Base-by-base conservation (phyloP, 2,888 invertebrate genomes). In the Phyllotreta cruciferae region DNA sequence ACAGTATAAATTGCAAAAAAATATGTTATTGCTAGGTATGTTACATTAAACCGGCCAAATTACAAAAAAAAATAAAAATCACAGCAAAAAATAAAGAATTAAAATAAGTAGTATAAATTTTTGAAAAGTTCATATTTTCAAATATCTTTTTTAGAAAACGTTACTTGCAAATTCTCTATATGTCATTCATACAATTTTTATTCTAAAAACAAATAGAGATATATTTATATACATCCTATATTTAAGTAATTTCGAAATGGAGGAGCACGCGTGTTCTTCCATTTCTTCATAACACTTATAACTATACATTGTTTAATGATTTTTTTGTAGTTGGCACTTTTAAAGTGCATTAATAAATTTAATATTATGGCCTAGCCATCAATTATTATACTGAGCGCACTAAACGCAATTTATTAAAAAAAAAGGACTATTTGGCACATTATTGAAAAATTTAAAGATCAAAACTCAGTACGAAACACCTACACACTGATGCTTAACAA, bases 331-430 rank as follows among this genome's bases (percentile, higher is more conserved):
- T 78, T 69, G 66, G 75, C 80, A 79, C 79, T 80, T 80, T 72
- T 78, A 76, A 79, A 80, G 80, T 78, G 80, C 73, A 77, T 67
- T 72, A 71, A 73, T 70, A 73, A 74, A 72, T 70, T 73, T 71
- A 68, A 69, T 66, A 68, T 63, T 73, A 80, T 80, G 79, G 78
- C 78, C 66, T 78, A 76, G 79, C 78, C 80, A 79, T 79, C 63
- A 74, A 72, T 67, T 67, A 74, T 75, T 69, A 69, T 74, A 76
- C 75, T 75, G 75, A 76, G 73, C 76, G 74, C 73, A 74, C 70
- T 70, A 74, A 71, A 74, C 73, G 71, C 66, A 68, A 67, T 38
- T 41, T 60, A 62, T 63, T 55, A 65, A 61, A 64, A 66, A 64
- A n/a, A 67, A 61, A 67, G 36, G 53, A 56, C 65, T 67, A 69